Base-by-base conservation (phyloP, 2,113 vertebrate species). In the Galeopterus variegatus region DNA sequence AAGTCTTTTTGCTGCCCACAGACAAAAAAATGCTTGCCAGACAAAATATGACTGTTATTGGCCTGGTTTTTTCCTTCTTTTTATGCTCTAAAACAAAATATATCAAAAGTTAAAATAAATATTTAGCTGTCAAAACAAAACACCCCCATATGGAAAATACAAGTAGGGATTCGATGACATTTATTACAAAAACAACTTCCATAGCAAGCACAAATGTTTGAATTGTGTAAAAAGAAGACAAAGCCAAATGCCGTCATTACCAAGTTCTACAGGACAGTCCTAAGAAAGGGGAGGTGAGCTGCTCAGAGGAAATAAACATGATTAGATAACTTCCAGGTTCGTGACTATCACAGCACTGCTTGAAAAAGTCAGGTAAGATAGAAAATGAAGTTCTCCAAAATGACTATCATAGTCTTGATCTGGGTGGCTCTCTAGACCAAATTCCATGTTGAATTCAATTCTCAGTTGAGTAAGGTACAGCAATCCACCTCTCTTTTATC, bases 1-100 rank as follows among this genome's bases (percentile, higher is more conserved):
- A 98, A 83, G 93, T 97, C 48, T 36, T 73, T 91, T 95, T 98
- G 97, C 95, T 97, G 97, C 97, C 87, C 93, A 95, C 96, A 85
- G 58, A 36, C 12, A 28, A 21, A 88, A 82, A 95, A 77, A 50
- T n/a, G 87, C 70, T 96, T 98, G 96, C 97, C 90, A 98, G 97
- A 98, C 75, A 95, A 97, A 97, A 95, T 86, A 89, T 76, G 87
- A 97, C 56, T 94, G 48, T 87, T 88, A 89, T 33, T 93, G 75
- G 45, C 21, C 58, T 95, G 73, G 36, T 19, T 67, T 92, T 75
- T 70, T 52, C 9, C 45, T 31, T 86, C 72, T 95, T 96, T 82
- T 88, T 89, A 76, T 93, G 69, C 79, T 96, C 3, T 76, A 87
- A 93, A 96, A 95, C 75, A 88, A 96, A 87, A 92, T 0, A 96